phyloP scores from a whole-genome alignment of 53 echinoderm and acorn worm genomes.

The Henricia sp. region DNA sequence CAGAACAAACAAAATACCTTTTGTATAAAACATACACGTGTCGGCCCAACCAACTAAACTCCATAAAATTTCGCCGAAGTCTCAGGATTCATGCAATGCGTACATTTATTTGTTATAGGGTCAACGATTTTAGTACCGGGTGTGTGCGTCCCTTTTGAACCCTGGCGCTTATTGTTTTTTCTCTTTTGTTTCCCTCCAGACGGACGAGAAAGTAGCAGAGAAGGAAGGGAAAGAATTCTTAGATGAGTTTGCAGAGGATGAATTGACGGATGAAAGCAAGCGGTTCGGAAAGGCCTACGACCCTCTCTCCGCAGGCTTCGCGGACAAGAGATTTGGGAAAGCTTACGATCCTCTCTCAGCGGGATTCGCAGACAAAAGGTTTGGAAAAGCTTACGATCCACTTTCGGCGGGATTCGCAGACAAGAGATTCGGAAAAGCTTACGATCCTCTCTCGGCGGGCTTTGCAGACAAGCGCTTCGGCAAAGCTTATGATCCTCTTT shows the following conservation, averaged over 20 bases:
- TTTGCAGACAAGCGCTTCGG: constrained; percentile 49
- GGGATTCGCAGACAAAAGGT: neutral
- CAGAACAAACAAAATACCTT: too few species aligned
- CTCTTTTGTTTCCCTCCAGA: constrained; percentile 24
- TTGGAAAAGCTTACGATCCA: constrained; percentile 31
- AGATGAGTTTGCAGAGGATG: constrained; percentile 23
- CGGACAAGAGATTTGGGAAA: constrained; percentile 19
- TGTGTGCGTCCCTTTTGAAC: too few species aligned
- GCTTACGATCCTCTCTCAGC: neutral
- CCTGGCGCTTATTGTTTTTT: too few species aligned
- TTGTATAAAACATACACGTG: too few species aligned
- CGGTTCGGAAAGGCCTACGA: neutral
- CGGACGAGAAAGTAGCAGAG: constrained; percentile 3
- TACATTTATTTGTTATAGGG: too few species aligned
- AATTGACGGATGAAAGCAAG: neutral
- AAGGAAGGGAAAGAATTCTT: constrained; percentile 18
- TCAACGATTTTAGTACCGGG: too few species aligned
- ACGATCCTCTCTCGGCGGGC: constrained; percentile 40
- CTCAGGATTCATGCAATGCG: too few species aligned
- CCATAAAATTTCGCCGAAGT: too few species aligned
- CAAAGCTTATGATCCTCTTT: constrained; percentile 34
- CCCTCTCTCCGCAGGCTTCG: constrained; percentile 29
- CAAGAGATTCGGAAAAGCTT: constrained; percentile 32
- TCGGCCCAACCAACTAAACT: too few species aligned
- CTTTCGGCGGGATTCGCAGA: constrained; percentile 48